Evolutionary conservation across 2,113 vertebrate species (phyloP).

Genomic region (Gallinago undulata): DNA sequence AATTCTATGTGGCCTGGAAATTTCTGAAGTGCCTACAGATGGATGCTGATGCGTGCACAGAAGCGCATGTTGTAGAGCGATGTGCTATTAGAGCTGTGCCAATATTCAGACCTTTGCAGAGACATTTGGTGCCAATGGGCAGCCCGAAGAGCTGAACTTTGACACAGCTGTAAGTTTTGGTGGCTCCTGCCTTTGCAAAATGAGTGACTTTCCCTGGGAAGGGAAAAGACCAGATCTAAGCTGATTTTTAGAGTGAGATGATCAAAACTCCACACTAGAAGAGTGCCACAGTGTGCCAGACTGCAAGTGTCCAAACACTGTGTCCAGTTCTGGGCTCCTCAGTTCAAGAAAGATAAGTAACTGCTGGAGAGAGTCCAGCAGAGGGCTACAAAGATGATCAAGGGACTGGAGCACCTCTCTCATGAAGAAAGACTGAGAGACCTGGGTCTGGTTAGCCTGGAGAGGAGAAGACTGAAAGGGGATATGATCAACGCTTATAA

Average conservation of each 20-base stretch:
- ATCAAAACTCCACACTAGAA: not conserved
- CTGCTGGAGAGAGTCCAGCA: not conserved
- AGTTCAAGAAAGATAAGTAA: not conserved
- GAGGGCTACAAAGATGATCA: not conserved
- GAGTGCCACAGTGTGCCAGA: not conserved
- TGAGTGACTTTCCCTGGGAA: not conserved
- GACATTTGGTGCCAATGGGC: not conserved
- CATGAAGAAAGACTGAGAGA: not conserved
- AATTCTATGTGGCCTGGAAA: not conserved
- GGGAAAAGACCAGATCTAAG: not conserved
- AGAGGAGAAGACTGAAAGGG: not conserved
- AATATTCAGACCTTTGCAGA: not conserved
- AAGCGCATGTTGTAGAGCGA: accelerated
- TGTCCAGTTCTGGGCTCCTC: not conserved
- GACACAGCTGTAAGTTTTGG: not conserved
- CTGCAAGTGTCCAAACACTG: not conserved
- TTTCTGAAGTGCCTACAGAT: not conserved
- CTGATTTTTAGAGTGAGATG: not conserved
- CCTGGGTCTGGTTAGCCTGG: no score
- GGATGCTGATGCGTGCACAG: accelerated
- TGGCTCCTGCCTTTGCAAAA: not conserved
- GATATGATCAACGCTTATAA: not conserved
- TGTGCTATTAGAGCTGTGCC: not conserved
- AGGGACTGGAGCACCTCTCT: not conserved
- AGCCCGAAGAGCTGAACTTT: not conserved